Evolutionary conservation across 2,113 vertebrate species (phyloP), one percentile per base, ranked within the genome.

Genomic region (Sardina pilchardus): DNA sequence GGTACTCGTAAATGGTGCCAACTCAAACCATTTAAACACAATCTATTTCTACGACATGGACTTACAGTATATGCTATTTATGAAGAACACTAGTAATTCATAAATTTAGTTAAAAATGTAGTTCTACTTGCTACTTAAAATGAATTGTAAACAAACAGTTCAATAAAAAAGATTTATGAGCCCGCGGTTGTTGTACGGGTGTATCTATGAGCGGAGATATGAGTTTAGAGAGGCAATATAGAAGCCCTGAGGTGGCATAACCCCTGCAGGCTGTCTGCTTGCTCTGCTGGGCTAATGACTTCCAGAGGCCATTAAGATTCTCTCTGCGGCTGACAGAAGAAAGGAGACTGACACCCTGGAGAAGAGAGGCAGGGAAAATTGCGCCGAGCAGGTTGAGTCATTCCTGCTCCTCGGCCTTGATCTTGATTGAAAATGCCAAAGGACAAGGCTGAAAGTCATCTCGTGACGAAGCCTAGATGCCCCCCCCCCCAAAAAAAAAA

Each of bases 381-480:
- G 85, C 63, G 59, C 86, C 63, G 59, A 88, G 83, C 4, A 43
- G 71, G 86, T 87, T 83, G 82, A 92, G 88, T 90, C 89, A 83
- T 89, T 53, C 53, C 84, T 78, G 71, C n/a, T 84, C 81, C 83
- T 90, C 84, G 53, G 84, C 90, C 86, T 90, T 91, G 84, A 87
- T 84, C 86, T 89, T 91, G 89, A 92, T 91, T 92, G 89, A 92
- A 87, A 93, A 91, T 89, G 90, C 85, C 86, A 91, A 89, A 87
- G 83, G 87, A 90, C 81, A 34, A 82, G 53, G 87, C 88, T 89
- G 83, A 86, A 83, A 88, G 84, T 83, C 86, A 88, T 91, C 86
- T 88, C 75, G 80, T 47, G 45, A 53, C 36, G 83, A 67, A 81
- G 85, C 24, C 45, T 83, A n/a, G n/a, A n/a, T n/a, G 48, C 63